Conservation (phyloP, 1,140 invertebrate species). For the Mycetomoellerius zeteki region DNA sequence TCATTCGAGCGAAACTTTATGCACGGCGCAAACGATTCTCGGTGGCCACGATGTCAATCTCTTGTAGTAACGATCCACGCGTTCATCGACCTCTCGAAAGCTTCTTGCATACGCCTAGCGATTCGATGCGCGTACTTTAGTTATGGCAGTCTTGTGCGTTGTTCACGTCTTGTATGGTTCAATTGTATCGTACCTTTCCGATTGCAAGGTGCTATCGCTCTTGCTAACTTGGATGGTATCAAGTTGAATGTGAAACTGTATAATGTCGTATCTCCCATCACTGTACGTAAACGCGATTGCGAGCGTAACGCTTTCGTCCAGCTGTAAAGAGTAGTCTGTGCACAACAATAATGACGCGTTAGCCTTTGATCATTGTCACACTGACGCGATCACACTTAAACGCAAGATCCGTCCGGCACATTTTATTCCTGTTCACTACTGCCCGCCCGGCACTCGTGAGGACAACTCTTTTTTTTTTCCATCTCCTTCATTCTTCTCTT, state of each 20-base stretch:
- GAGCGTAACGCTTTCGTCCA: slow-evolving; percentile 14
- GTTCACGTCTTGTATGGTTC: slow-evolving; percentile 16
- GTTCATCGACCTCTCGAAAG: slow-evolving; percentile 25
- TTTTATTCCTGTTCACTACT: slow-evolving; percentile 77
- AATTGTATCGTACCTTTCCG: slow-evolving; percentile 23
- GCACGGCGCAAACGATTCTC: neutral
- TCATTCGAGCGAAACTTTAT: neutral
- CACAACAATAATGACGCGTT: slow-evolving; percentile 20
- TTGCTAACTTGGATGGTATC: neutral
- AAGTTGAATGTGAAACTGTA: neutral
- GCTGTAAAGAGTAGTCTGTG: neutral
- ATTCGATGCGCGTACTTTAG: slow-evolving; percentile 32
- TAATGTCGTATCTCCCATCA: slow-evolving; percentile 29
- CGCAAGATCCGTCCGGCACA: slow-evolving; percentile 19
- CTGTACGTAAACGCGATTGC: slow-evolving; percentile 14
- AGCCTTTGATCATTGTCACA: slow-evolving; percentile 6
- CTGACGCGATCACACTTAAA: slow-evolving; percentile 34
- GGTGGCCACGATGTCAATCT: slow-evolving; percentile 4
- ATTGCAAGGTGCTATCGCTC: neutral
- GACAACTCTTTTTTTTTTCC: slow-evolving; percentile 6
- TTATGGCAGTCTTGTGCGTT: slow-evolving; percentile 26
- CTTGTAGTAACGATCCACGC: slow-evolving; percentile 14
- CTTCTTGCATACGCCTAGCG: neutral
- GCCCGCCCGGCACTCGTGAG: slow-evolving; percentile 75
- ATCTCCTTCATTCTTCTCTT: slow-evolving; percentile 21